Evolutionary conservation across 2,113 vertebrate genomes (phyloP), one percentile per base, ranked within the genome.

Genomic region (Calcarius ornatus): DNA sequence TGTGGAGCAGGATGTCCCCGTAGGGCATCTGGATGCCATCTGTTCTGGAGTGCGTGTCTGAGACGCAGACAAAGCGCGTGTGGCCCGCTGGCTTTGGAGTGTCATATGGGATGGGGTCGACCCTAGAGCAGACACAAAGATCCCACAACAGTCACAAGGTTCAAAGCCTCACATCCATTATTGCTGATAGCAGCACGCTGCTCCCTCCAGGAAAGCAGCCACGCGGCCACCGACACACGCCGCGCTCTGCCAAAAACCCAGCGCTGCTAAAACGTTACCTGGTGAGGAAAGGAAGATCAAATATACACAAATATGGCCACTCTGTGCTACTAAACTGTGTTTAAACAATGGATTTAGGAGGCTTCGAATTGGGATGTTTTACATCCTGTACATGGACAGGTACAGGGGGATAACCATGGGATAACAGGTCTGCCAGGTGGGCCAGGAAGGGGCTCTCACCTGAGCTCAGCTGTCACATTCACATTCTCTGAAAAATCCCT

Each of bases 1-100:
- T 99, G 98, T 99, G 99, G 86, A 99, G 98, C 90, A 99, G 98
- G 97, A 99, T 99, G 97, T 99, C 99, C 95, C 99, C 99, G 94
- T 99, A 99, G 93, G 99, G 99, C 99, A 99, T 99, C 99, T 99
- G 99, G 98, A 99, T 99, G 97, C 99, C 99, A 98, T 99, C 99
- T 98, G 99, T 99, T 92, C 99, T 98, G 90, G 99, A 99, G 98
- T 99, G 99, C 70, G 99, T 99, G 98, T 99, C 99, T 33, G 99
- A 99, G 97, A 99, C 98, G 93, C 99, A 99, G 98, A 99, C 99
- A 82, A 99, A 99, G 91, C 99, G 98, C 96, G 99, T 99, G 99
- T 99, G 99, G 97, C 99, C 99, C 48, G 99, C 97, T 85, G 99
- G 99, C 96, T 99, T 99, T 89, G 99, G 99, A 97, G 98, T 99